Base-by-base conservation (phyloP, 1,140 invertebrate species). In the Anthonomus grandis region DNA sequence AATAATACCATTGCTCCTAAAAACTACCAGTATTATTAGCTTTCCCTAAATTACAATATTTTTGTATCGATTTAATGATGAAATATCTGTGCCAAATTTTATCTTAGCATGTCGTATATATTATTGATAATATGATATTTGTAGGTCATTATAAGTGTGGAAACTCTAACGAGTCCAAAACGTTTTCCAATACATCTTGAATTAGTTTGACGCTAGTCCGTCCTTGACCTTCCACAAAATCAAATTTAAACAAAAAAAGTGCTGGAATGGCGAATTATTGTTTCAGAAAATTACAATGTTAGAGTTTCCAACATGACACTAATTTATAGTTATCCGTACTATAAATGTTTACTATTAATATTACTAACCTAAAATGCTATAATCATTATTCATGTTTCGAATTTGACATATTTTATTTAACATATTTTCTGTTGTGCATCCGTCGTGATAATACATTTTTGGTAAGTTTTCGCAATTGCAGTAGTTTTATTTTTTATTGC, bases 31-130 rank as follows among this genome's bases (percentile, higher is more conserved):
- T 57, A 57, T 57, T 57, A 57, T 27, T 57, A 50, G 47, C 47
- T 45, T 57, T 41, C 45, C 54, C 21, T 57, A 57, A 57, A 57
- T 49, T 57, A 57, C 37, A 49, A 57, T 57, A 47, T 57, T 57
- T 57, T 41, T 57, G 44, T 57, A 57, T 57, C 54, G 48, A 42
- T 57, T 57, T 57, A 48, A 57, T 57, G 34, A 41, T 34, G 17
- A 55, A 22, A 53, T 17, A 34, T 44, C 36, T 57, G 54, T 57
- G 54, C 54, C 54, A 49, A 48, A 25, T 48, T 48, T n/a, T n/a
- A n/a, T n/a, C 37, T 36, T 48, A 36, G 46, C 46, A 36, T 48
- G 24, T 31, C 4, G 17, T 47, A n/a, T 48, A 48, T 23, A 48
- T 19, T 21, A 4, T 6, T 19, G n/a, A n/a, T n/a, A n/a, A n/a